Base-by-base conservation (phyloP, 2,797 vertebrate species). In the Adelosebastes latens region DNA sequence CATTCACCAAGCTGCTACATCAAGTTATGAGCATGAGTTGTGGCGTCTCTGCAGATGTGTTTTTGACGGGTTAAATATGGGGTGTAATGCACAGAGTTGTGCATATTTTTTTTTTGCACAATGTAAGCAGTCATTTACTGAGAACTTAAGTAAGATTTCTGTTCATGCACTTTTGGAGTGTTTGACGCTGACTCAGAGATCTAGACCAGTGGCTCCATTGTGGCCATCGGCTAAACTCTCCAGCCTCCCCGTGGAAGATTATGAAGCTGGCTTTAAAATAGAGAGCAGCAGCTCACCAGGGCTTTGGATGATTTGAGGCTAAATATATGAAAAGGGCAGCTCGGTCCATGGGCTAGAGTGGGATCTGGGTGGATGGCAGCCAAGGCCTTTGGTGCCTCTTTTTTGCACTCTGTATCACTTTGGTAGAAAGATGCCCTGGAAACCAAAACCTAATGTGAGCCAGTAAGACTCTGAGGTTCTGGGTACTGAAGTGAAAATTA, bases 281-380 rank as follows among this genome's bases (percentile, higher is more conserved):
- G 70, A 87, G 79, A 82, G 73, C 72, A 79, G 82, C 77, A 65
- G 86, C 89, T 91, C 92, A 84, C 74, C 53, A 68, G 79, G 69
- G 91, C 82, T 92, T 92, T 91, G 80, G 79, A 80, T 89, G 86
- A 91, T 88, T 84, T 84, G 22, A 79, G 81, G 84, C 87, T 89
- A 87, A 89, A 90, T 90, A 79, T 89, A 87, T 87, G 80, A 85
- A 88, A 90, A 90, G 83, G 83, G 79, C 82, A 90, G 79, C 72
- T 84, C 58, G 79, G 81, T 91, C 77, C 77, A 84, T 34, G 2
- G 77, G 85, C 83, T 62, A 56, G 42, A 87, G 79, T 73, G 79
- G 76, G 81, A 87, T 91, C 75, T 88, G 70, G 67, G 81, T 82
- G 79, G 87, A 81, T 55, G 46, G 75, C 31, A 86, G 89, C 81